phyloP scores from a whole-genome alignment of 1,140 invertebrate genomes.

The Drosophila sp. region DNA sequence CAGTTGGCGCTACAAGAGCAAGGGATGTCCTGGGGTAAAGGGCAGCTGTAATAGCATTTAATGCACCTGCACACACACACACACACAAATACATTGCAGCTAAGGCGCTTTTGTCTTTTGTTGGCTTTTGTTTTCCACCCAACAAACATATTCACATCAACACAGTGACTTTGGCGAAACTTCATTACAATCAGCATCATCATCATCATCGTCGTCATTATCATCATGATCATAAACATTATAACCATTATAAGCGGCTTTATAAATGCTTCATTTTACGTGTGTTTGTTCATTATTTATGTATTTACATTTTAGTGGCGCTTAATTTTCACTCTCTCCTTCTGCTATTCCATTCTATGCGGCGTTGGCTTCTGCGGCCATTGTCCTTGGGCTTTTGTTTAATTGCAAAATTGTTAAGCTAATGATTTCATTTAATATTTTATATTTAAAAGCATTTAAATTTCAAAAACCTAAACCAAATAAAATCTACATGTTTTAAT shows the following conservation, averaged over 20 bases:
- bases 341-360: not conserved
- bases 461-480: slow-evolving; percentile 18
- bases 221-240: slow-evolving; percentile 40
- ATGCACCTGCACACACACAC: slow-evolving; percentile 63
- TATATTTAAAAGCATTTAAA: slow-evolving; percentile 42
- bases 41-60: slow-evolving; percentile 71
- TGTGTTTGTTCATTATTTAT: slow-evolving; percentile 68
- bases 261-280: slow-evolving; percentile 63
- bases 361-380: slow-evolving; percentile 6
- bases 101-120: slow-evolving; percentile 64
- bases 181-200: slow-evolving; percentile 23
- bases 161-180: slow-evolving; percentile 42
- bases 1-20: not conserved
- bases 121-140: slow-evolving; percentile 43
- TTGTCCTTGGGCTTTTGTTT: slow-evolving; percentile 29
- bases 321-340: slow-evolving; percentile 60
- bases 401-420: slow-evolving; percentile 58
- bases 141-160: slow-evolving; percentile 8
- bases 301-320: slow-evolving; percentile 55
- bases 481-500: not conserved
- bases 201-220: slow-evolving; percentile 22
- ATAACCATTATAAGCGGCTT: slow-evolving; percentile 63
- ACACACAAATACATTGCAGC: slow-evolving; percentile 33
- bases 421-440: slow-evolving; percentile 69
- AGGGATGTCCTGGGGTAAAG: not conserved